These are phyloP conservation scores for Synanceia verrucosa DNA, from an alignment of 2,797 vertebrate genomes.

Conservation along the genomic window DNA sequence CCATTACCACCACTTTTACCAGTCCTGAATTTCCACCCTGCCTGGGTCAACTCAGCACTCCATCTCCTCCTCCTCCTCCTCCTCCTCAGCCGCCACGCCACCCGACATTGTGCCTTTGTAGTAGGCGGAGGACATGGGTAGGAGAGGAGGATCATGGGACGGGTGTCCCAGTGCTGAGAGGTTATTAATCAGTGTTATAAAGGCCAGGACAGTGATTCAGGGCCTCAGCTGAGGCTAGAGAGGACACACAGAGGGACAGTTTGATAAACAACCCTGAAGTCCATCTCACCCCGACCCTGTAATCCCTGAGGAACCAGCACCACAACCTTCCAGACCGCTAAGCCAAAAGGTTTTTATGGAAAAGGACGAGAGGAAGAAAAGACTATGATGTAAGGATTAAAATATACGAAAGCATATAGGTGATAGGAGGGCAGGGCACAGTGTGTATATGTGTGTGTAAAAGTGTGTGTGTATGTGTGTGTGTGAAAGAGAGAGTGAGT, in stretches of 20 bases:
- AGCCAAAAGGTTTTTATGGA: slow-evolving; percentile 48
- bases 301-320: slow-evolving; percentile 49
- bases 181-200: slow-evolving; percentile 60
- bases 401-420: slow-evolving; percentile 73
- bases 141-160: slow-evolving; percentile 36
- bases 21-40: slow-evolving; percentile 84
- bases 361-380: slow-evolving; percentile 35
- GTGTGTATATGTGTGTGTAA: slow-evolving; percentile 26
- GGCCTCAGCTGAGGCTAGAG: slow-evolving; percentile 14
- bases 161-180: slow-evolving; percentile 71
- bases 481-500: slow-evolving; percentile 21
- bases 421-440: slow-evolving; percentile 53
- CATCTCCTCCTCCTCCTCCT: slow-evolving; percentile 85
- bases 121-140: slow-evolving; percentile 21
- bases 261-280: slow-evolving; percentile 12
- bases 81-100: slow-evolving; percentile 66
- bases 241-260: slow-evolving; percentile 31
- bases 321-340: slow-evolving; percentile 62
- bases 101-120: slow-evolving; percentile 13
- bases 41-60: slow-evolving; percentile 29
- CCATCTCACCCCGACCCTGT: slow-evolving; percentile 1
- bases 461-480: slow-evolving; percentile 26
- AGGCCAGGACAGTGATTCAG: slow-evolving; percentile 42
- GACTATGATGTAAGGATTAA: slow-evolving; percentile 59
- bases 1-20: slow-evolving; percentile 99